Evolutionary conservation across 2,113 vertebrate species (phyloP), one percentile per base, ranked within the genome.

Genomic region (Cygnus atratus): DNA sequence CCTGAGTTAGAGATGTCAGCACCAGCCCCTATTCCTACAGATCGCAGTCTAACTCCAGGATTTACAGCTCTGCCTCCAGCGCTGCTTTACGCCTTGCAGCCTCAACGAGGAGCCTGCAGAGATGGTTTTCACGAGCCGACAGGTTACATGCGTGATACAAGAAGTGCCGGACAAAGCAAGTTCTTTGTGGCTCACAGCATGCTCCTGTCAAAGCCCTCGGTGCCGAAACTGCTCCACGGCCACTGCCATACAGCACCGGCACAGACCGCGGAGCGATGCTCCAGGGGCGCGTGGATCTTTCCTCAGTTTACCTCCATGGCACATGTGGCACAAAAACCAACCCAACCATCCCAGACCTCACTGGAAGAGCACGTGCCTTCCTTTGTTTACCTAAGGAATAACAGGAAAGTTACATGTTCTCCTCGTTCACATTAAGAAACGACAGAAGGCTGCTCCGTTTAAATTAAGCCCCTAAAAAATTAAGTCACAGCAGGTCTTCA

Each of bases 331-430:
- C 59, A 50, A 84, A 39, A 29, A 33, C 58, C 19, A 81, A 84
- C 55, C 19, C 3, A 58, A 17, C 18, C 18, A 21, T 33, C 48
- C 21, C 41, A 43, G 0, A 6, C 41, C 55, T 61, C 3, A 0
- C 74, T 46, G 54, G 11, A 44, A 13, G 13, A 55, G 26, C 37
- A 50, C 22, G 6, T 6, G 70, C 13, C 84, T 92, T 37, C 18
- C 84, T 87, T 37, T 54, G 46, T 90, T 88, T 41, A 48, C 20
- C 68, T 29, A 22, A 31, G 29, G 58, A 79, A 28, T 37, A 76
- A 46, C 18, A 66, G 41, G 17, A 3, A 73, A 86, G 29, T 44
- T 18, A 73, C 91, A 85, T 1, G 19, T 1, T 70, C 67, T 43
- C 75, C 57, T 70, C 37, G n/a, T 29, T 44, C 43, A 19, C 21